phyloP scores from a whole-genome alignment of 1,140 invertebrate genomes.

The Ooceraea biroi region DNA sequence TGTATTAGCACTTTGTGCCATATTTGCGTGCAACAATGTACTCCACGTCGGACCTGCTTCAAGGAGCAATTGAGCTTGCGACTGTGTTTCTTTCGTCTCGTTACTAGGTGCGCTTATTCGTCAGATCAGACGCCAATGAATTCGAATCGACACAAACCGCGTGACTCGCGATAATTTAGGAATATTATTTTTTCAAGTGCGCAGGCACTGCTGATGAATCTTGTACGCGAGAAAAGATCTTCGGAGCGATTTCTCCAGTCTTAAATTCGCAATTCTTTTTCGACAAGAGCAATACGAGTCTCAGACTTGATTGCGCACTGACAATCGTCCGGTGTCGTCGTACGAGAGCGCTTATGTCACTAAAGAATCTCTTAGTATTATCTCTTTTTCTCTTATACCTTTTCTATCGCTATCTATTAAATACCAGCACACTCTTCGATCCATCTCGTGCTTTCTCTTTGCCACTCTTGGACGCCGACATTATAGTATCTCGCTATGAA shows the following conservation, averaged over 20 bases:
- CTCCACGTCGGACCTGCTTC: slow-evolving; percentile 66
- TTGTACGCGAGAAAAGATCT: slow-evolving; percentile 7
- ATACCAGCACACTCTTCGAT: neutral
- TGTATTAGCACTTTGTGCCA: slow-evolving; percentile 14
- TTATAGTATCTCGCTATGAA: neutral
- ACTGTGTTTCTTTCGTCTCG: slow-evolving; percentile 49
- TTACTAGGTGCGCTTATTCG: neutral
- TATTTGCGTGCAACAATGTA: slow-evolving; percentile 56
- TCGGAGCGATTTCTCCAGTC: slow-evolving; percentile 25
- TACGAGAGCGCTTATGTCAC: slow-evolving; percentile 33
- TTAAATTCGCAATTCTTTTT: slow-evolving; percentile 30
- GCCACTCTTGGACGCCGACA: neutral
- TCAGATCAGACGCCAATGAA: neutral
- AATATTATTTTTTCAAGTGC: neutral
- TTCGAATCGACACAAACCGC: too few relatives aligned
- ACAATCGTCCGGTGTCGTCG: slow-evolving; percentile 68
- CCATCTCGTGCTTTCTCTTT: slow-evolving; percentile 4
- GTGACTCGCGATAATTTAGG: too few relatives aligned
- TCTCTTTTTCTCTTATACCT: neutral
- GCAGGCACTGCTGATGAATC: neutral
- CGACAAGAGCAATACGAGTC: slow-evolving; percentile 63
- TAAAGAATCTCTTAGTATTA: neutral
- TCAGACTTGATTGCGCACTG: slow-evolving; percentile 65
- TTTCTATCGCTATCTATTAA: neutral
- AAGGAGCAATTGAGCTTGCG: slow-evolving; percentile 42